Conservation (phyloP, 2,888 invertebrate genomes). For the Aricia artaxerxes region DNA sequence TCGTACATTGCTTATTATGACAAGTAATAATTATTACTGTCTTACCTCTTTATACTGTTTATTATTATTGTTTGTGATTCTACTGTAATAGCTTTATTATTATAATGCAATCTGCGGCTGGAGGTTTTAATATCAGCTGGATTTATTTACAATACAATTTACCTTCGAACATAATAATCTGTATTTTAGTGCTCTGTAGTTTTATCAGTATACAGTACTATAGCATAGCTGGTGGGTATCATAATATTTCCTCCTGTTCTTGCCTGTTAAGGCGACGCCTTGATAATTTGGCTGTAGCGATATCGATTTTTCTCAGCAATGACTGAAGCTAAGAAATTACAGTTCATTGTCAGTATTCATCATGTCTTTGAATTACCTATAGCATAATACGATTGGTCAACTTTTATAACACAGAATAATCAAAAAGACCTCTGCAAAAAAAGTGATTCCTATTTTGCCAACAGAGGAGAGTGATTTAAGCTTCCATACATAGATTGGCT, state of each 20-base stretch:
- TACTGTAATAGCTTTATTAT: neutral
- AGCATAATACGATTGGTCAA: too few relatives aligned
- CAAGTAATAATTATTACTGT: neutral
- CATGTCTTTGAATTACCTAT: too few relatives aligned
- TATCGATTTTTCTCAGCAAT: too few relatives aligned
- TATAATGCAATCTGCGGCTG: conserved; percentile 6
- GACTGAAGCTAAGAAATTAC: too few relatives aligned
- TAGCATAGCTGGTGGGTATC: too few relatives aligned
- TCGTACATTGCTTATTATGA: neutral
- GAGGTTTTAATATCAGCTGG: neutral
- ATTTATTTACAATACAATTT: neutral
- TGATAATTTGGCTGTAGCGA: too few relatives aligned
- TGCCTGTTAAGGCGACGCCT: neutral
- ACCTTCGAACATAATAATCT: neutral
- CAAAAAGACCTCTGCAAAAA: too few relatives aligned
- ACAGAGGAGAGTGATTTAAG: too few relatives aligned
- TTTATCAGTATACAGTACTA: neutral
- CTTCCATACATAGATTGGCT: too few relatives aligned
- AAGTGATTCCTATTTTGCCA: too few relatives aligned
- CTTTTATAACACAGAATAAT: too few relatives aligned
- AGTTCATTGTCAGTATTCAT: too few relatives aligned
- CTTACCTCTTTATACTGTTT: neutral
- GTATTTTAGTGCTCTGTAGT: neutral
- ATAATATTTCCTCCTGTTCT: neutral
- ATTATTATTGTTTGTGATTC: conserved; percentile 1